Percentiles rank a stretch among this genome's conserved stretches.
Conservation (phyloP, 2,888 invertebrate genomes). For the Gisinianus flammeolus region DNA sequence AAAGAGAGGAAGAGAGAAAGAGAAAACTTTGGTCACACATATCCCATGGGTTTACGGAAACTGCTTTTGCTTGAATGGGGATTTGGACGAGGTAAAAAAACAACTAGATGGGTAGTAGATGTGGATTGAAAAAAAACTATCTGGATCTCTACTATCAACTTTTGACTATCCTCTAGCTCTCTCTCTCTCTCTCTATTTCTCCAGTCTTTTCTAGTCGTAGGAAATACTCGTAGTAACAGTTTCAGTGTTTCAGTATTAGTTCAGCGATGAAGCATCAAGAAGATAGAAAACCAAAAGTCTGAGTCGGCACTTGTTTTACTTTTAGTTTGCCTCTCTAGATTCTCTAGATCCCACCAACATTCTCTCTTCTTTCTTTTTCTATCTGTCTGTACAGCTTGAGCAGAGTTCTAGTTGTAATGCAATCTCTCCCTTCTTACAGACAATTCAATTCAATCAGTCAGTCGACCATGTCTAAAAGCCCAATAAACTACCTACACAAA, state of each 20-base stretch:
- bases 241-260: conserved; percentile 23
- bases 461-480: conserved; percentile 44
- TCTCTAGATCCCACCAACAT: background rate
- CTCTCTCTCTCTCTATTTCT: background rate
- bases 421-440: conserved; percentile 29
- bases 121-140: conserved; percentile 10
- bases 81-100: conserved; percentile 29
- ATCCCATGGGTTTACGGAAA: conserved; percentile 32
- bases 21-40: conserved; percentile 32
- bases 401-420: conserved; percentile 9
- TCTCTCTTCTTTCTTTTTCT: background rate
- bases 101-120: conserved; percentile 3
- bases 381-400: background rate
- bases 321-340: background rate
- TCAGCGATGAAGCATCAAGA: conserved; percentile 15
- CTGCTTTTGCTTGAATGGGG: conserved; percentile 34
- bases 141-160: conserved; percentile 1
- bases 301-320: background rate
- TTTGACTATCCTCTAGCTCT: background rate
- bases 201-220: background rate
- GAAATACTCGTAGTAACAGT: background rate
- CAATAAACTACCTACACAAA: conserved; percentile 51
- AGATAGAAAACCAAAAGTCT: conserved; percentile 28
- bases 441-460: conserved; percentile 43
- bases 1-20: conserved; percentile 11